Base-by-base conservation (phyloP, 2,113 vertebrate genomes). In the Gallinago media region DNA sequence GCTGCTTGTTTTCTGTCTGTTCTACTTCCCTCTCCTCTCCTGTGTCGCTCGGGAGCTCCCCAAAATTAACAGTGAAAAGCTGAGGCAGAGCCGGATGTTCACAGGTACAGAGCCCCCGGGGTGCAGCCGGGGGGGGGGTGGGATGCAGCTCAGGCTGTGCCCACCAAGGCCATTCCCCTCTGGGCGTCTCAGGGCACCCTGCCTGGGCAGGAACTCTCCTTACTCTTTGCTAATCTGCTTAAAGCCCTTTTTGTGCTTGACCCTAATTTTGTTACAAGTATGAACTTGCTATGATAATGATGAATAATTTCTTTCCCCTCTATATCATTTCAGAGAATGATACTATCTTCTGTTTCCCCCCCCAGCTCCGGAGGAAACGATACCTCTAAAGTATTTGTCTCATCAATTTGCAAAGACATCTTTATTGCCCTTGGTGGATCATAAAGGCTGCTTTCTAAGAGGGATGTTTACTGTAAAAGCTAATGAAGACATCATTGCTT, bases 401-500 rank as follows among this genome's bases (percentile, higher is more conserved):
- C 89, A 96, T 96, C 87, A 97, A 78, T 95, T 95, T 94, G 74
- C 77, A 55, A 81, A 95, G 94, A 79, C 82, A 38, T 92, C 87
- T 96, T 96, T 94, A 88, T 95, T 96, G 86, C 74, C 94, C 58
- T 85, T 91, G 65, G 77, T 89, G 84, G 66, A 73, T 88, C 68
- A 47, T 93, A 91, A 83, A 89, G 83, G 65, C 92, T 92, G 46
- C 32, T 92, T 94, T 96, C 84, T 54, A 73, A 58, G 88, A 77
- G 81, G 74, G 47, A 79, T 85, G 87, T 94, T 93, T 97, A 87
- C 91, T 80, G 89, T 91, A 85, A 94, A 89, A 95, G 55, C 88
- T 96, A 95, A 97, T 95, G 88, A 96, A 94, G 96, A 93, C 75
- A 85, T 96, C 90, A 85, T 94, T 93, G 94, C 88, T 96, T 94